These are phyloP conservation scores for Dendrophyllia cribrosa DNA, from an alignment of 64 coral and sea anemone species.

Conservation along the genomic window DNA sequence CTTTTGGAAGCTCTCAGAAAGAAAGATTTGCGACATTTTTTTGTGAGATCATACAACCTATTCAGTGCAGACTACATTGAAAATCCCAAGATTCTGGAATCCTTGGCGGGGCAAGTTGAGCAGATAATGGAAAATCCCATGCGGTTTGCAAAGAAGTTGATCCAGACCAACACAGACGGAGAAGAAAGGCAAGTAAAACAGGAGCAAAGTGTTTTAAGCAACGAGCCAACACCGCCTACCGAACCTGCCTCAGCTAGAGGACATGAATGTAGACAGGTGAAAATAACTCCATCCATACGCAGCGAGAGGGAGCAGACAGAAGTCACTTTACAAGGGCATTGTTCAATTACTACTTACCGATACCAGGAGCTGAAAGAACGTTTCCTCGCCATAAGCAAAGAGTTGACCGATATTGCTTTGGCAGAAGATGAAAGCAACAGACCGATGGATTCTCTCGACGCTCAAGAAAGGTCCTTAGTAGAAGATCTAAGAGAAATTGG, in stretches of 20 bases:
- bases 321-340: not conserved
- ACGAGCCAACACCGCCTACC: not conserved
- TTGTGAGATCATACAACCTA: conserved; percentile 69
- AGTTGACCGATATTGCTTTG: conserved; percentile 30
- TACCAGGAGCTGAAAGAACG: conserved; percentile 27
- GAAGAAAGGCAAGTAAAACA: not conserved
- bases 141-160: conserved; percentile 40
- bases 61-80: conserved; percentile 50
- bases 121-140: conserved; percentile 61
- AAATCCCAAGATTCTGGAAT: conserved; percentile 44
- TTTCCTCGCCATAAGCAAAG: conserved; percentile 2
- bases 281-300: not conserved
- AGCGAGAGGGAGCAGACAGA: not conserved
- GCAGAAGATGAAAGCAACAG: not conserved
- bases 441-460: not conserved
- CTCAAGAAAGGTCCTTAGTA: conserved; percentile 5
- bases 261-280: no score
- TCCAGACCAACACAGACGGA: not conserved
- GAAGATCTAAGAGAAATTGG: conserved; percentile 14
- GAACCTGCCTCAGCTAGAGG: no score
- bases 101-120: conserved; percentile 22
- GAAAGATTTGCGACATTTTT: conserved; percentile 63
- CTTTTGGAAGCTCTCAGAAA: not conserved
- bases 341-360: not conserved
- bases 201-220: not conserved